Evolutionary conservation across 2,113 vertebrate species (phyloP), one percentile per base, ranked within the genome.

Genomic region (Aptenodytes forsteri): DNA sequence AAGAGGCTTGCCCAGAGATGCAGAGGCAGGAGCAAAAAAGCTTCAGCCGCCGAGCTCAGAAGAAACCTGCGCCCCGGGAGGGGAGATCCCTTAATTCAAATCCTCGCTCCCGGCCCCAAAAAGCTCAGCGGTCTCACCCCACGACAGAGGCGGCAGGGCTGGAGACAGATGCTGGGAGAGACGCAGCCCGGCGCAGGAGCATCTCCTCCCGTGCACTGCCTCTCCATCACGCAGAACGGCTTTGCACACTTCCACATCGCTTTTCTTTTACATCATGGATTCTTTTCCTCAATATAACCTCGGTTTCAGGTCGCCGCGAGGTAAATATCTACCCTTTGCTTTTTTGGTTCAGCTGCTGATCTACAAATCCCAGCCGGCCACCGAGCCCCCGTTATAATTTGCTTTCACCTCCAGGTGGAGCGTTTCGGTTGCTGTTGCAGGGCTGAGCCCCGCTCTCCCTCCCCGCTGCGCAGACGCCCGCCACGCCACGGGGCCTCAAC

Each of bases 341-440:
- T 36, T 56, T 58, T 11, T 16, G 58, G 30, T 66, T 16, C 55
- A 62, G 81, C 42, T 25, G 49, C 69, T 36, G 49, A 30, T 34
- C 2, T 18, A 8, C 42, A 36, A 29, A 44, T 6, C 70, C 87
- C 72, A 13, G 54, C 80, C 21, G 56, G n/a, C 36, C 71, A n/a
- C 20, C 2, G 11, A 89, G 55, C 46, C 77, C 23, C 73, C 9
- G 29, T 4, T 92, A 61, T 91, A 56, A 65, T 96, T 97, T 72
- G 58, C 58, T 90, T 92, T 78, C 85, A 62, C 85, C 90, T 95
- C 88, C 88, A 96, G 85, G 64, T 86, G 79, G 90, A 95, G 93
- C 42, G 87, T 77, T 94, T 78, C 18, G 18, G 92, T 81, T 70
- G 88, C 82, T 77, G 62, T 77, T 91, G 69, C 72, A 19, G 70